Evolutionary conservation across 2,797 vertebrate genomes (phyloP), one percentile per base, ranked within the genome.

Genomic region (Dendrocincla tyrannina): DNA sequence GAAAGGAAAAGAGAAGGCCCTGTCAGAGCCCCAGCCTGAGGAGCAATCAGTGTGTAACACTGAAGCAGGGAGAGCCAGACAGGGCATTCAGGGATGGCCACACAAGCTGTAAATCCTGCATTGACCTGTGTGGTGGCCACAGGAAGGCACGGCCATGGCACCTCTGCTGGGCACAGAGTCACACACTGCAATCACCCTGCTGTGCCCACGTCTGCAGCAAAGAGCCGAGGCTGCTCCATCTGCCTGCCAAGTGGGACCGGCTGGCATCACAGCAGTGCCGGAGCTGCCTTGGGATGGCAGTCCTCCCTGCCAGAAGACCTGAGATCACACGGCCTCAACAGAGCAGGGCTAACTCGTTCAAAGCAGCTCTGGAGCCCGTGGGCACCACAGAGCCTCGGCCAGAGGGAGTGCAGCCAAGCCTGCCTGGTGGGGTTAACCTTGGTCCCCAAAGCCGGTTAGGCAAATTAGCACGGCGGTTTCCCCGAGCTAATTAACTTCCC

Each of bases 401-500:
- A 62, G 63, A 27, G 74, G 84, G 86, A 89, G 39, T 4, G 30
- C 32, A 15, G 39, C 80, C 87, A 32, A 70, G 53, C 76, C 69
- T 42, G 79, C 88, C 84, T 25, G 79, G 66, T 5, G 0, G 63
- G 60, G 66, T 67, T 94, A 80, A 78, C 85, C 85, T 64, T 8
- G 19, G 60, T 94, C 94, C 95, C 95, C 70, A 78, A 93, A 96
- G 95, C 95, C 35, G 5, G 93, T 88, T 95, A 95, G 85, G 91
- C 91, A 96, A 95, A 97, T 97, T 93, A 97, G 95, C 94, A 12
- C 4, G 0, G 91, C 33, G 33, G 72, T 95, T 60, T 95, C 91
- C 94, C 93, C 0, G 4, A 93, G 93, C 93, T 97, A 96, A 97
- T 95, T 97, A 97, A 92, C 93, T 97, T 95, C 85, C 46, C 73